These are phyloP conservation scores for Pachyseris speciosa DNA, from an alignment of 64 coral and sea anemone species.

Conservation along the genomic window DNA sequence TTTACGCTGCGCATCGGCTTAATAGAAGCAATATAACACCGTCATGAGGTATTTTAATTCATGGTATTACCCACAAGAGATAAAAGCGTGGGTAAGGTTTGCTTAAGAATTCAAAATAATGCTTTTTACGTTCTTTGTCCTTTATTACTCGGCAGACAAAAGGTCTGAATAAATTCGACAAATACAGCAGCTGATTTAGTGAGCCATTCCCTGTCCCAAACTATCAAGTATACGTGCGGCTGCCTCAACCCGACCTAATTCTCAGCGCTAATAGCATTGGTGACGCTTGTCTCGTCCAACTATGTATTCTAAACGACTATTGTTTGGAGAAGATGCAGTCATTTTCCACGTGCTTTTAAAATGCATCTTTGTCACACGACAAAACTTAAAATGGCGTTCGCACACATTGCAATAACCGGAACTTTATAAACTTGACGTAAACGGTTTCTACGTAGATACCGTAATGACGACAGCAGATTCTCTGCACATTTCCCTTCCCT, in stretches of 20 bases:
- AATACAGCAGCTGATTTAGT: neutral
- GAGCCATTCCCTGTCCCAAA: neutral
- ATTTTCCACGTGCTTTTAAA: neutral
- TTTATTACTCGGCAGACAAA: neutral
- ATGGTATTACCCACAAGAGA: no score
- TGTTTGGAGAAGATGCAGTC: neutral
- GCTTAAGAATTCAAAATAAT: neutral
- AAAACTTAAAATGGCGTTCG: neutral
- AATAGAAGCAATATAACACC: no score
- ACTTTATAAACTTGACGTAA: no score
- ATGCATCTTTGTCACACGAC: neutral
- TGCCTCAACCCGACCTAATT: no score
- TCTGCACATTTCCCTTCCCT: no score
- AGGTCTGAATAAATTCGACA: constrained; percentile 27
- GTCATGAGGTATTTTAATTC: no score
- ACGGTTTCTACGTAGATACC: no score
- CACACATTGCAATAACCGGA: no score
- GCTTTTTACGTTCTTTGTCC: neutral
- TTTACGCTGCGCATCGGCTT: neutral
- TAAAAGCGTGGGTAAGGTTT: constrained; percentile 8
- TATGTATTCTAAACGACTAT: neutral
- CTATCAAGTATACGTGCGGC: neutral
- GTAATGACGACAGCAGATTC: no score
- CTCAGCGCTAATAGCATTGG: no score
- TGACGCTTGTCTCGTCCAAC: no score